Percentiles rank a stretch among this genome's conserved stretches.
Evolutionary conservation across 2,888 invertebrate genomes (phyloP).

Genomic region (Nymphalis polychloros): DNA sequence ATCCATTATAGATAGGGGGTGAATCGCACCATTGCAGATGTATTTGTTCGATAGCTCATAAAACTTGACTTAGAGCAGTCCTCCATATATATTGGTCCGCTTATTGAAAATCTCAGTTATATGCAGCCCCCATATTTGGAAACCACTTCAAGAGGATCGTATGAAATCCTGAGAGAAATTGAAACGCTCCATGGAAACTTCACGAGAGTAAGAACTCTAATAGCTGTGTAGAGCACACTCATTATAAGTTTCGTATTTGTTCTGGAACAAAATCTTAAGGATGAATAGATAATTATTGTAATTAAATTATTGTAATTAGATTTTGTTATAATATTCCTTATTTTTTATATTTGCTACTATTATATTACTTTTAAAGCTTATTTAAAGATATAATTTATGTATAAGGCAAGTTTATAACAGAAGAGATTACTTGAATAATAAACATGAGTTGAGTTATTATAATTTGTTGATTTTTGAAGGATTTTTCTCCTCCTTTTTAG

Average conservation of each 20-base stretch:
- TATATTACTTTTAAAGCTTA: too few relatives aligned
- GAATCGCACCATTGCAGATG: constrained; percentile 20
- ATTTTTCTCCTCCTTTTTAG: too few relatives aligned
- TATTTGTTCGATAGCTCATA: constrained; percentile 53
- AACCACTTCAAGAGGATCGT: constrained; percentile 55
- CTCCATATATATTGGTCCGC: constrained; percentile 61
- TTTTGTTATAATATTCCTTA: not conserved
- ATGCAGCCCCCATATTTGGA: constrained; percentile 61
- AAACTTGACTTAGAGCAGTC: constrained; percentile 65
- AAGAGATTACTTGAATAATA: too few relatives aligned
- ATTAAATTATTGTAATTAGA: not conserved
- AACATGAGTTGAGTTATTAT: too few relatives aligned
- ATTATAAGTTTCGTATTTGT: not conserved
- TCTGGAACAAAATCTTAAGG: not conserved
- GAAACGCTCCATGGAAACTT: constrained; percentile 39
- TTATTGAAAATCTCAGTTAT: constrained; percentile 66
- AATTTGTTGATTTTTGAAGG: too few relatives aligned
- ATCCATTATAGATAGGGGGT: not conserved
- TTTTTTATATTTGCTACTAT: too few relatives aligned
- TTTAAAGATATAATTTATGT: too few relatives aligned
- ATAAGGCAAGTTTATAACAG: too few relatives aligned
- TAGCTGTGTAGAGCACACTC: not conserved
- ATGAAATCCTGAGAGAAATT: constrained; percentile 54
- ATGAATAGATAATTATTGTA: not conserved
- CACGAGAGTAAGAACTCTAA: constrained; percentile 7